These are phyloP conservation scores for Chymomyza fuscimana DNA, from an alignment of 2,888 invertebrate species.

Conservation along the genomic window DNA sequence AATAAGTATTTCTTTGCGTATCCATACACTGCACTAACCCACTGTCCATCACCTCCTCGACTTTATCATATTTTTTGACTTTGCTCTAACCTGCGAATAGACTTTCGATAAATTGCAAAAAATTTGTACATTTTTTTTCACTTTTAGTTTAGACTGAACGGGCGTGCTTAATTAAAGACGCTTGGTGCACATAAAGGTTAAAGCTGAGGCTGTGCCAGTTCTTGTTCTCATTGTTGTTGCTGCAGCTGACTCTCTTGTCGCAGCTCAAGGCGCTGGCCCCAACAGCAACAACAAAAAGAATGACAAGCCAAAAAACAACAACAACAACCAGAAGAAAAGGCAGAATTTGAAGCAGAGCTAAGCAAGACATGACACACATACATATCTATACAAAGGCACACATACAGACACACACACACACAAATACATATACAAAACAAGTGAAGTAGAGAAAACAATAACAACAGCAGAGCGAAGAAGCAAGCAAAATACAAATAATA, in stretches of 20 bases:
- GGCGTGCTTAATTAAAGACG: too few relatives aligned
- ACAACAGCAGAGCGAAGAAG: conserved; percentile 14
- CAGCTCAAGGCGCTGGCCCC: conserved; percentile 6
- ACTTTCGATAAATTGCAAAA: too few relatives aligned
- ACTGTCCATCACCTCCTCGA: too few relatives aligned
- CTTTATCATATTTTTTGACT: too few relatives aligned
- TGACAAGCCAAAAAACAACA: background rate
- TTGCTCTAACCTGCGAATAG: too few relatives aligned
- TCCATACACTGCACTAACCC: too few relatives aligned
- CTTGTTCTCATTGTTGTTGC: conserved; percentile 5
- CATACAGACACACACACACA: conserved; percentile 4
- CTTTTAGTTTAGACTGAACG: too few relatives aligned
- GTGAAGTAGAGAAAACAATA: conserved; percentile 9
- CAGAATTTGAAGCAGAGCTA: background rate
- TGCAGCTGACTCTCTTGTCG: conserved; percentile 8
- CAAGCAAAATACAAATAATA: conserved; percentile 65
- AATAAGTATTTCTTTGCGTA: too few relatives aligned
- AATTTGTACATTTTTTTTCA: too few relatives aligned
- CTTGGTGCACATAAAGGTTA: background rate
- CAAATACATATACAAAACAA: conserved; percentile 8
- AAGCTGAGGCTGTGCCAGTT: background rate
- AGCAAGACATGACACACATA: conserved; percentile 10
- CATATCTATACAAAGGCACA: conserved; percentile 17
- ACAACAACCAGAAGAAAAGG: background rate
- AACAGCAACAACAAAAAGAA: background rate